phyloP scores from a whole-genome alignment of 64 coral and sea anemone genomes.

The Pachyseris speciosa region DNA sequence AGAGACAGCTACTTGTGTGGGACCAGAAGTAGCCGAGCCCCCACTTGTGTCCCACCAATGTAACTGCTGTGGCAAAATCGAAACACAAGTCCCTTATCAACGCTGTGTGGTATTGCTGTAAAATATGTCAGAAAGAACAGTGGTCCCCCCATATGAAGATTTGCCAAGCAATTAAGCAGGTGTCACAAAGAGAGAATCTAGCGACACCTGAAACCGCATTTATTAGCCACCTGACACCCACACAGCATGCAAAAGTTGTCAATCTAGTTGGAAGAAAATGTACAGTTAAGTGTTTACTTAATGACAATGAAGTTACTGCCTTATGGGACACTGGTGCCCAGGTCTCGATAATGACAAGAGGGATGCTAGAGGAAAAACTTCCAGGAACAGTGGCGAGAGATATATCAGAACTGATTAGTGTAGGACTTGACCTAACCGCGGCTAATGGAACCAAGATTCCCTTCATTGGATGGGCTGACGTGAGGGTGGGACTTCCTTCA shows the following conservation, averaged over 20 bases:
- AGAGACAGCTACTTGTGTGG: no score
- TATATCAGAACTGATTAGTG: constrained; percentile 3
- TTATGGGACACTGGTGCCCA: no score
- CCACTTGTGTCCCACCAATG: no score
- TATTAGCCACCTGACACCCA: neutral
- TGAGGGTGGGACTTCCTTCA: constrained; percentile 43
- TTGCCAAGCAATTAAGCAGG: no score
- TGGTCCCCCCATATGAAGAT: neutral
- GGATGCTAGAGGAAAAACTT: no score
- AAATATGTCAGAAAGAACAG: constrained; percentile 3
- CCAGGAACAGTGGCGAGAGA: no score
- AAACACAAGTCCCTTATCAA: constrained; percentile 1
- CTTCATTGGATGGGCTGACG: constrained; percentile 63
- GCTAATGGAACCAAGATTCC: constrained; percentile 70
- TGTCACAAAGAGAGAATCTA: neutral
- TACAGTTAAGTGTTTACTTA: neutral
- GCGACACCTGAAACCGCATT: neutral
- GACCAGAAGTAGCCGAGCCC: no score
- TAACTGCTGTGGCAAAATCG: no score
- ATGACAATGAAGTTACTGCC: no score
- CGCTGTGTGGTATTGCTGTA: neutral
- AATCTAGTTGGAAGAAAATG: constrained; percentile 10
- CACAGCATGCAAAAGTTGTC: constrained; percentile 11
- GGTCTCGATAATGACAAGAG: no score
- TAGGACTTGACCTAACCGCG: constrained; percentile 60